These are phyloP conservation scores for Papilio polyxenes DNA, from an alignment of 1,140 invertebrate species.

Conservation along the genomic window DNA sequence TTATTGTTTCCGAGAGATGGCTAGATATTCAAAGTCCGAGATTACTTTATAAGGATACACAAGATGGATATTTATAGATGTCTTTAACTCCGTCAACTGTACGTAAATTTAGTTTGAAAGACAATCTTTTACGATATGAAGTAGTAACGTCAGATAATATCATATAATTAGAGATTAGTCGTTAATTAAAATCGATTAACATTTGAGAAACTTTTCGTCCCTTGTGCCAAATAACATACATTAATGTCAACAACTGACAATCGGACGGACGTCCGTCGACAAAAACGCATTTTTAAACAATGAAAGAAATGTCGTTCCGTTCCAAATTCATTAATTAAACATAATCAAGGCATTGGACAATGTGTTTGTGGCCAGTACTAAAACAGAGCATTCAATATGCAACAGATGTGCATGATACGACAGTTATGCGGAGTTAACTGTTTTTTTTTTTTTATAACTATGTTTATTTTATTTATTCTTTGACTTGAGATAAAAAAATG, in stretches of 20 bases:
- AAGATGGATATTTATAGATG: background rate
- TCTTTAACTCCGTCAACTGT: background rate
- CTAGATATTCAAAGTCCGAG: background rate
- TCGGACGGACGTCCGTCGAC: background rate
- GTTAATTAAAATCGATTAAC: too few species aligned
- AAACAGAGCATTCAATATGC: background rate
- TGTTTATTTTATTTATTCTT: too few species aligned
- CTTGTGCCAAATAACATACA: background rate
- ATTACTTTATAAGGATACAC: background rate
- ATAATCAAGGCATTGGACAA: background rate
- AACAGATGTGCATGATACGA: background rate
- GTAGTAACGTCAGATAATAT: too few species aligned
- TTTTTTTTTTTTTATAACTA: too few species aligned
- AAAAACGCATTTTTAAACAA: background rate
- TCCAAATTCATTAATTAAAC: background rate
- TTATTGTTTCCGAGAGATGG: constrained; percentile 27
- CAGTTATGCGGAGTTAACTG: too few species aligned
- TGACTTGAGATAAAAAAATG: background rate
- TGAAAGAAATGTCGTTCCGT: constrained; percentile 5
- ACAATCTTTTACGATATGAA: background rate
- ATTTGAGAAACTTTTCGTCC: too few species aligned
- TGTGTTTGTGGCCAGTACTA: constrained; percentile 3
- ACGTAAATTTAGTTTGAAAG: background rate
- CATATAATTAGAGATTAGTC: background rate
- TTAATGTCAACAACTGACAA: constrained; percentile 8